Conservation (phyloP, 2,797 vertebrate genomes). For the Sebastes nivosus region DNA sequence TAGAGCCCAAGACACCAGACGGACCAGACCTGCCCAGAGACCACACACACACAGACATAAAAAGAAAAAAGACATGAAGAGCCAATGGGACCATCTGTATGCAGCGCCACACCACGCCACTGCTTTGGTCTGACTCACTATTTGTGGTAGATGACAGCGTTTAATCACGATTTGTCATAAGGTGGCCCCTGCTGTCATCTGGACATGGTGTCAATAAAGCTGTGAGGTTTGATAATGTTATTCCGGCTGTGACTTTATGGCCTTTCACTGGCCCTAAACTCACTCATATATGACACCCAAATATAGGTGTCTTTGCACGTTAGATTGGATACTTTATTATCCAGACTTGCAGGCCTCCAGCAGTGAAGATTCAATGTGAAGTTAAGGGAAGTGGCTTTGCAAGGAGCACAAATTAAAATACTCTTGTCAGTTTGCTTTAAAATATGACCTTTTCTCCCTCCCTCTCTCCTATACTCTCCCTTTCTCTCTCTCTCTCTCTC, state of each 20-base stretch:
- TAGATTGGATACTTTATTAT: not conserved
- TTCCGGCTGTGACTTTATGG: slow-evolving; percentile 18
- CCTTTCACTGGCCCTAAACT: not conserved
- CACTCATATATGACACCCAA: not conserved
- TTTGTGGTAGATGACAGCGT: slow-evolving; percentile 40
- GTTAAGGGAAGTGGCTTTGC: not conserved
- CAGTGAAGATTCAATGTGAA: not conserved
- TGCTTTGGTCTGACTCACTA: slow-evolving; percentile 51
- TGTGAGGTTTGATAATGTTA: slow-evolving; percentile 43
- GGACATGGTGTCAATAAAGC: slow-evolving; percentile 58
- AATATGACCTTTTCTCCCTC: slow-evolving; percentile 22
- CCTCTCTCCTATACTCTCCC: not conserved
- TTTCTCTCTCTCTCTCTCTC: slow-evolving; percentile 4
- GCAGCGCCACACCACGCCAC: not conserved
- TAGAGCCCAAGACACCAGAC: slow-evolving; percentile 54
- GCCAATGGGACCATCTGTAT: slow-evolving; percentile 23
- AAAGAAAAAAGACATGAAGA: not conserved
- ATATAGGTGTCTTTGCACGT: not conserved
- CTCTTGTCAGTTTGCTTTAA: slow-evolving; percentile 33
- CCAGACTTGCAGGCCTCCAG: not conserved
- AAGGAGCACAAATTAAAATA: not conserved
- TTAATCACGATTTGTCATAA: slow-evolving; percentile 51
- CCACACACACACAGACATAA: not conserved
- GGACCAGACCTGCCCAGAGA: slow-evolving; percentile 28
- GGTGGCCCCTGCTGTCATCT: slow-evolving; percentile 32